Base-by-base conservation (phyloP, 1,140 invertebrate species). In the Drosophila nannoptera region DNA sequence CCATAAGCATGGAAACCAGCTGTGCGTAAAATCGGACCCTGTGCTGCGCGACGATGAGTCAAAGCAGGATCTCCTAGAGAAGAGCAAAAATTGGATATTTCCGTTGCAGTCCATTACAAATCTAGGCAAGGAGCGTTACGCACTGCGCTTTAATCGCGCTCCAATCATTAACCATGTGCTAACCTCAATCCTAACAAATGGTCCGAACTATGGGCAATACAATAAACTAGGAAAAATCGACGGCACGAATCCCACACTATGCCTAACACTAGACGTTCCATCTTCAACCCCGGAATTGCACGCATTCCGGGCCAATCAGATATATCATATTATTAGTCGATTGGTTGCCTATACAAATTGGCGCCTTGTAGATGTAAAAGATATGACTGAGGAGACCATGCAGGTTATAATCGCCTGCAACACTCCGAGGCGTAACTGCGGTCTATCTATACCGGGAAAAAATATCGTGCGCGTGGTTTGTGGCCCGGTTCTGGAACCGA, bases 401-500 rank as follows among this genome's bases (percentile, higher is more conserved):
- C 12, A 9, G 0, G 12, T 84, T 5, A 12, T 4, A n/a, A 55
- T 84, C 4, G 50, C 77, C 9, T 53, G 65, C 35, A 61, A 54
- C 16, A 69, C 55, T n/a, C 46, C 53, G 2, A n/a, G 53, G 0
- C 46, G 60, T 9, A 49, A n/a, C 22, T n/a, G 7, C 36, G 52
- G 36, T 42, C 9, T 0, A 5, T 29, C 35, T 7, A 4, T 3
- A n/a, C 0, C 6, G 12, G 31, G 9, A 0, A 35, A 45, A 16
- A 33, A 58, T 1, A 45, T 32, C n/a, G 56, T 80, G 0, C 50
- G 48, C 9, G 6, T 84, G 4, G 46, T 68, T 0, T 69, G 77
- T 11, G 77, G 77, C 4, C 67, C 74, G 0, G 81, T 86, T 0
- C n/a, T 81, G 4, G 81, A 86, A 46, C 77, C 81, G 0, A 46